These are phyloP conservation scores for Conomelus anceps DNA, from an alignment of 2,888 invertebrate species.

Conservation along the genomic window DNA sequence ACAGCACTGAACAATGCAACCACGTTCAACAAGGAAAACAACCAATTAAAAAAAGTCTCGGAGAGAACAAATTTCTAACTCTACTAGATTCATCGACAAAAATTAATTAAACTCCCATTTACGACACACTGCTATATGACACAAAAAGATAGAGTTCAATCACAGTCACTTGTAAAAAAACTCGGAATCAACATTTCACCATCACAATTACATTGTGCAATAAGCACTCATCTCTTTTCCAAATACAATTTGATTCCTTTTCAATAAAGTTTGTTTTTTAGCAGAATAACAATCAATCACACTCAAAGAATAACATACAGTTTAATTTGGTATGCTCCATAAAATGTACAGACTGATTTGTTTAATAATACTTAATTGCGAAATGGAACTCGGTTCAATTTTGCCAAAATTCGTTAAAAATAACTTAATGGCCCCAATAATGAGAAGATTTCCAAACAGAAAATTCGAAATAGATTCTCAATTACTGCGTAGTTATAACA, in stretches of 20 bases:
- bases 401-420: neutral
- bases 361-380: neutral
- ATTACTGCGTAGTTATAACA: neutral
- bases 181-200: neutral
- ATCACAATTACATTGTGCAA: neutral
- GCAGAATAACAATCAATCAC: neutral
- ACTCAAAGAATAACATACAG: neutral
- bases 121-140: neutral
- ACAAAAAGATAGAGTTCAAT: neutral
- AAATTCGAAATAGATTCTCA: neutral
- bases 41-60: neutral
- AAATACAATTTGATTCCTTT: neutral
- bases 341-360: neutral
- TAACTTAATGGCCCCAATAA: neutral
- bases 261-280: too few relatives aligned
- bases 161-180: neutral
- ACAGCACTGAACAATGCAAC: neutral
- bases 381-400: neutral
- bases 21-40: neutral
- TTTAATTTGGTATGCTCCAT: neutral
- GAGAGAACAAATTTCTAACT: neutral
- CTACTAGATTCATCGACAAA: neutral
- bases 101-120: neutral
- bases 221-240: too few relatives aligned
- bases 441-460: neutral